Evolutionary conservation across 2,113 vertebrate species (phyloP).

Genomic region (Cryptoleucopteryx plumbea): DNA sequence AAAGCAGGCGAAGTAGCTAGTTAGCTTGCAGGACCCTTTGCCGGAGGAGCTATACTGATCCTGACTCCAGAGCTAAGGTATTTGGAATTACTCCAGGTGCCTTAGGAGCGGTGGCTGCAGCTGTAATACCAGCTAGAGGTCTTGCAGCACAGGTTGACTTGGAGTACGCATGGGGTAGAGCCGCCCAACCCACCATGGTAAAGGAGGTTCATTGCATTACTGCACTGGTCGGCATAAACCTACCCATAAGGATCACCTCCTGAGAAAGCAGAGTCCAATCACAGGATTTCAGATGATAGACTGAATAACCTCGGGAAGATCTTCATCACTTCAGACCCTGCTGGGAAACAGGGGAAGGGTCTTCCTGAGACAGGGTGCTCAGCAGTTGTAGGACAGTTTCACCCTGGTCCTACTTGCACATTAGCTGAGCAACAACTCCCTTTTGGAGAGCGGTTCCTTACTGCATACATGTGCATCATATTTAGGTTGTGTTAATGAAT

Average conservation of each 20-base stretch:
- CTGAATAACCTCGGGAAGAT: background rate
- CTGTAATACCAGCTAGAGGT: background rate
- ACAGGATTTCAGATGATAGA: background rate
- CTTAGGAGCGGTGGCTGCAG: background rate
- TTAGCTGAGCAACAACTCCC: background rate
- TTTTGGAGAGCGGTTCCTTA: background rate
- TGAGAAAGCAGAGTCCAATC: background rate
- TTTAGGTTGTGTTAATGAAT: background rate
- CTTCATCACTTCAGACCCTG: background rate
- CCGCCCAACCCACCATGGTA: background rate
- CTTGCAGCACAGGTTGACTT: background rate
- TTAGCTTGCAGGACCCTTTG: background rate
- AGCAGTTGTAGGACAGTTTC: background rate
- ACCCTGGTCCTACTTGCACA: background rate
- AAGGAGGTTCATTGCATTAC: background rate
- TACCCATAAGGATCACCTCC: background rate
- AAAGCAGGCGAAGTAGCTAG: background rate
- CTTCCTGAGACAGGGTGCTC: background rate
- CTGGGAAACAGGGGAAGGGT: background rate
- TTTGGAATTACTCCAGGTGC: background rate
- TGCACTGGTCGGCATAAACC: background rate
- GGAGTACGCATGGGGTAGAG: background rate
- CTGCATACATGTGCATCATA: background rate
- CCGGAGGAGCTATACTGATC: background rate
- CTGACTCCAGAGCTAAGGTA: background rate